phyloP scores from a whole-genome alignment of 1,140 invertebrate species.

The Drosophila varians region DNA sequence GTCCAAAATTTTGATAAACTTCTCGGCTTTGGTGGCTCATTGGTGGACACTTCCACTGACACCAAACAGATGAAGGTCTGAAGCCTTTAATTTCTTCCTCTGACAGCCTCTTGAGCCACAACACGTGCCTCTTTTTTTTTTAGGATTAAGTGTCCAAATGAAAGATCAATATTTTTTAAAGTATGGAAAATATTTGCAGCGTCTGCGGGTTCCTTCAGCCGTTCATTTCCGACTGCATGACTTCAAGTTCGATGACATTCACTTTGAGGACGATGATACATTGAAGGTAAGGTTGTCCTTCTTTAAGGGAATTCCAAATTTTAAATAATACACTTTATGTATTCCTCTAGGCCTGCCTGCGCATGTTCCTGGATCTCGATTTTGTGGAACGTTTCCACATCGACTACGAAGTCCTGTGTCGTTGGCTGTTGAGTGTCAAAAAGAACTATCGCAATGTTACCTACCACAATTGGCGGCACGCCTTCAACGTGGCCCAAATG shows the following conservation, averaged over 20 bases:
- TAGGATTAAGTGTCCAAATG: no score
- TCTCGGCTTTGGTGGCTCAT: conserved; percentile 49
- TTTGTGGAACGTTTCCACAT: conserved; percentile 95
- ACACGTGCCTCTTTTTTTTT: conserved; percentile 11
- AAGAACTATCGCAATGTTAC: conserved; percentile 98
- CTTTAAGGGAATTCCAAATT: not conserved
- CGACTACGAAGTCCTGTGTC: conserved; percentile 93
- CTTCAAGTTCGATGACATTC: conserved; percentile 94
- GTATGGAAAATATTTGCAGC: conserved; percentile 55
- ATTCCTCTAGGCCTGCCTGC: conserved; percentile 88
- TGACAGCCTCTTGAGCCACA: not conserved
- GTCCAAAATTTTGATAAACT: conserved; percentile 43
- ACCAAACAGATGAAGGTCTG: conserved; percentile 48
- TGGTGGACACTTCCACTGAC: conserved; percentile 62
- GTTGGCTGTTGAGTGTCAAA: conserved; percentile 97
- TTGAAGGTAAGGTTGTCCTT: conserved; percentile 85
- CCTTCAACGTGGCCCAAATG: conserved; percentile 98
- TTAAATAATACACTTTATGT: not conserved
- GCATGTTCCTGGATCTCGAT: conserved; percentile 96
- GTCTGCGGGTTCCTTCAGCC: conserved; percentile 89
- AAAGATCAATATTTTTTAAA: no score
- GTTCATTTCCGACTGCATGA: conserved; percentile 92
- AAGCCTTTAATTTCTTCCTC: conserved; percentile 13
- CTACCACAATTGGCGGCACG: conserved; percentile 98
- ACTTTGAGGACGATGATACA: conserved; percentile 93